phyloP scores from a whole-genome alignment of 2,113 vertebrate species.

The Melanostigma gelatinosum region DNA sequence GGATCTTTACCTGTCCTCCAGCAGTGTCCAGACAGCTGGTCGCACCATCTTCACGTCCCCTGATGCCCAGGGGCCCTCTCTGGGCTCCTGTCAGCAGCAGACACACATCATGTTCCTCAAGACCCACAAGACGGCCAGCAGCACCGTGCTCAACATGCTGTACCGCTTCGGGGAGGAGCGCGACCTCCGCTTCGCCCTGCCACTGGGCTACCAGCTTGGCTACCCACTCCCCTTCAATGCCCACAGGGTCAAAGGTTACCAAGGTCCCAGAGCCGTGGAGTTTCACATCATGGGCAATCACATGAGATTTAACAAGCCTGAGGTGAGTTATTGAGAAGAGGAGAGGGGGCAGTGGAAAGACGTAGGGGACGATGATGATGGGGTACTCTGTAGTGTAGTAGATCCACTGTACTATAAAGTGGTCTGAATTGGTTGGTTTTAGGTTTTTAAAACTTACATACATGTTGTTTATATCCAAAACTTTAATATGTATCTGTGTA shows the following conservation, averaged over 20 bases:
- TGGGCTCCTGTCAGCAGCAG: constrained; percentile 84
- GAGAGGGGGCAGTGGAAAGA: not conserved
- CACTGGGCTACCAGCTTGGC: constrained; percentile 90
- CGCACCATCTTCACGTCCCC: constrained; percentile 74
- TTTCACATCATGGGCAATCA: constrained; percentile 94
- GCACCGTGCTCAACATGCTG: constrained; percentile 91
- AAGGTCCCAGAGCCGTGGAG: constrained; percentile 69
- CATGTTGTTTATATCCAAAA: not conserved
- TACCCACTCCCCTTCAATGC: constrained; percentile 90
- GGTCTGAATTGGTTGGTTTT: no score
- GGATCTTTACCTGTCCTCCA: constrained; percentile 20
- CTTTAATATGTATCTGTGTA: not conserved
- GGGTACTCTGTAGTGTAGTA: not conserved
- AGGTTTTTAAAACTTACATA: no score
- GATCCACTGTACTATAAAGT: not conserved
- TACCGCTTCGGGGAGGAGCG: constrained; percentile 90
- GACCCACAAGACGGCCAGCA: constrained; percentile 96
- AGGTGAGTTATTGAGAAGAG: constrained; percentile 78
- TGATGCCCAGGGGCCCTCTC: constrained; percentile 71
- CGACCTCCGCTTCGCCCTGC: constrained; percentile 87
- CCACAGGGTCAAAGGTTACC: constrained; percentile 88
- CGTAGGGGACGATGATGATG: not conserved
- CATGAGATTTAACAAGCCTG: constrained; percentile 89
- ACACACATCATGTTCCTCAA: constrained; percentile 91
- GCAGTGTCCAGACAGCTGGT: constrained; percentile 72